These are phyloP conservation scores for Drosophila melanosoma DNA, from an alignment of 2,888 invertebrate genomes.

Conservation along the genomic window DNA sequence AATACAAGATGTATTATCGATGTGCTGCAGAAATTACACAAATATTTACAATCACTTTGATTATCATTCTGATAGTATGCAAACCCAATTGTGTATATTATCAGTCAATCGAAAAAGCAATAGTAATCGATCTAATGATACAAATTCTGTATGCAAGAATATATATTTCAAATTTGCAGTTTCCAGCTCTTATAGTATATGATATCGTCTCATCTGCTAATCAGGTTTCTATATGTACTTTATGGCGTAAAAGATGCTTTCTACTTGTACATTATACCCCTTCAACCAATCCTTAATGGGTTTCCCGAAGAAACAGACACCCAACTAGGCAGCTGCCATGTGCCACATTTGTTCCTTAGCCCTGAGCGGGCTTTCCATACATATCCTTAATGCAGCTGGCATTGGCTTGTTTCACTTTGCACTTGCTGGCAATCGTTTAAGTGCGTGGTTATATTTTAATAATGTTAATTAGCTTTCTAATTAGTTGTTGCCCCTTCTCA, in stretches of 20 bases:
- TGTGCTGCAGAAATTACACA: neutral
- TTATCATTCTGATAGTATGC: neutral
- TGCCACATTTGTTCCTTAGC: constrained; percentile 24
- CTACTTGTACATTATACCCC: neutral
- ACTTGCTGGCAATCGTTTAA: constrained; percentile 43
- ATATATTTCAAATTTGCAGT: neutral
- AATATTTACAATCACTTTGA: neutral
- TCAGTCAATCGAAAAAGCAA: neutral
- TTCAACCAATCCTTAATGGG: neutral
- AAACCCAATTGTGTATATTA: too few relatives aligned
- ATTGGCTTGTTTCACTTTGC: constrained; percentile 22
- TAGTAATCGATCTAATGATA: neutral
- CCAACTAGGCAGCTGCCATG: constrained; percentile 34
- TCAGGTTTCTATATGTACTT: neutral
- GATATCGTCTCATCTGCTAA: neutral
- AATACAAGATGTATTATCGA: neutral
- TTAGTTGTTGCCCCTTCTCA: constrained; percentile 69
- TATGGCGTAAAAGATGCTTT: neutral
- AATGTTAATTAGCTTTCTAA: constrained; percentile 78
- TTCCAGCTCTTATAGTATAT: too few relatives aligned
- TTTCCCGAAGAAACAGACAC: constrained; percentile 10
- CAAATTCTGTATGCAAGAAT: neutral
- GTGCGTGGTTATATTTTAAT: constrained; percentile 65
- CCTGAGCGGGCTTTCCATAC: neutral
- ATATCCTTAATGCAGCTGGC: neutral